phyloP scores from a whole-genome alignment of 1,140 invertebrate genomes.

The Trinorchestia longiramus region DNA sequence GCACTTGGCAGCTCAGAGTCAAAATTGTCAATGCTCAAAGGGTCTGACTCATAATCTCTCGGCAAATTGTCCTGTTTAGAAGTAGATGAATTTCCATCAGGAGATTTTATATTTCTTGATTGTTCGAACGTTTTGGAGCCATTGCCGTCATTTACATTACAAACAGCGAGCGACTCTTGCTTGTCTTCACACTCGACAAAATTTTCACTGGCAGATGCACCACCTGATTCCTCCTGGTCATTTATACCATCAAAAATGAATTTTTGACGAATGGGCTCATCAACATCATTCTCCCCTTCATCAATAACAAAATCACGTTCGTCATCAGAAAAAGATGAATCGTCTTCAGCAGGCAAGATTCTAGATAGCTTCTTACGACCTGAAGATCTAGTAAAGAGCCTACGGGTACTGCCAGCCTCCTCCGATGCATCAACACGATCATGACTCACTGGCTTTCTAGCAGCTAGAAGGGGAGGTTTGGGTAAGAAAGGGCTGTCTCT shows the following conservation, averaged over 20 bases:
- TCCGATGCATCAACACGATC: neutral
- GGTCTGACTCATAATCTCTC: neutral
- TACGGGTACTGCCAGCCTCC: neutral
- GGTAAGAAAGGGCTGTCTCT: neutral
- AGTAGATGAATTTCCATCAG: neutral
- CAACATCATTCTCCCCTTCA: neutral
- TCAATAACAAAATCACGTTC: neutral
- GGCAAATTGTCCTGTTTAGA: neutral
- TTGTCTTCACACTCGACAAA: neutral
- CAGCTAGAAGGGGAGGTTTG: neutral
- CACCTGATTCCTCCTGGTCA: neutral
- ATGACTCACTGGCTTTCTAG: neutral
- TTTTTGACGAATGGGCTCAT: neutral
- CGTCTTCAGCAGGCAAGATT: slow-evolving; percentile 7
- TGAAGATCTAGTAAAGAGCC: neutral
- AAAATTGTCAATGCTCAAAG: neutral
- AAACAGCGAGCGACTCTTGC: neutral
- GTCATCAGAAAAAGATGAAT: slow-evolving; percentile 1
- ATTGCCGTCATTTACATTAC: neutral
- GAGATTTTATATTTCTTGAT: neutral
- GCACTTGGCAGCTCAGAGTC: neutral
- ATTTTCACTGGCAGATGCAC: neutral
- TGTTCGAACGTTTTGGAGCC: neutral
- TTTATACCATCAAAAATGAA: neutral
- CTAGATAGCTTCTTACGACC: slow-evolving; percentile 14